Percentiles rank a stretch among this genome's conserved stretches.
These are phyloP conservation scores for Tipula vernalis DNA, from an alignment of 2,888 invertebrate genomes.

Conservation along the genomic window DNA sequence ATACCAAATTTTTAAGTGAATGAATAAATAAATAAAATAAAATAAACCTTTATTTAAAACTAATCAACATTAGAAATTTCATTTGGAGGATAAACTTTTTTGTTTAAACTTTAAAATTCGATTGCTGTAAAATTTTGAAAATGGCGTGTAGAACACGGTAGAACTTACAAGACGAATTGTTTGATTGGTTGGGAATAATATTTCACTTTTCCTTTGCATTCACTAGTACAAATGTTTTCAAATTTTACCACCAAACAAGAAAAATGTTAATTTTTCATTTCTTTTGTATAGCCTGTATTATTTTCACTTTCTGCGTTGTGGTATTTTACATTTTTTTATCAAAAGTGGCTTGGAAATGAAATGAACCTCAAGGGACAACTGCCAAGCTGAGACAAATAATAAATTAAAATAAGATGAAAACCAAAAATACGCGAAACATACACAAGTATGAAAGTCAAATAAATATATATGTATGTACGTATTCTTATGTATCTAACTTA, in stretches of 20 bases:
- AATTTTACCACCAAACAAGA: neutral
- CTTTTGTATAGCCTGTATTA: neutral
- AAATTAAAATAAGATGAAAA: slow-evolving; percentile 4
- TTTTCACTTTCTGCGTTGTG: neutral
- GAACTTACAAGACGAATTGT: no score
- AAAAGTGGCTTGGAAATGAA: neutral
- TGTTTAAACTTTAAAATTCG: no score
- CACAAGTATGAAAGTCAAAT: neutral
- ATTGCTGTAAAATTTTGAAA: no score
- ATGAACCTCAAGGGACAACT: slow-evolving; percentile 10
- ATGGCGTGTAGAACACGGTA: no score
- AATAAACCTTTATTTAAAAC: no score
- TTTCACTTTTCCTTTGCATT: neutral
- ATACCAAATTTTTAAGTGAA: no score
- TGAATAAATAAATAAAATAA: no score
- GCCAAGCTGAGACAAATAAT: slow-evolving; percentile 11
- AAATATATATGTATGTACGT: neutral
- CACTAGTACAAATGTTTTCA: neutral
- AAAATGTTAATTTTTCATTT: neutral
- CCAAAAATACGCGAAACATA: neutral
- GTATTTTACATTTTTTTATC: neutral
- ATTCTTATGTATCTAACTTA: neutral
- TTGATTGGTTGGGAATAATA: neutral
- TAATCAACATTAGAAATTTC: no score
- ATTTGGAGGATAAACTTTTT: no score